Percentiles rank a stretch among this genome's conserved stretches.
Evolutionary conservation across 2,888 invertebrate genomes (phyloP).

Genomic region (Platycnemis pennipes): DNA sequence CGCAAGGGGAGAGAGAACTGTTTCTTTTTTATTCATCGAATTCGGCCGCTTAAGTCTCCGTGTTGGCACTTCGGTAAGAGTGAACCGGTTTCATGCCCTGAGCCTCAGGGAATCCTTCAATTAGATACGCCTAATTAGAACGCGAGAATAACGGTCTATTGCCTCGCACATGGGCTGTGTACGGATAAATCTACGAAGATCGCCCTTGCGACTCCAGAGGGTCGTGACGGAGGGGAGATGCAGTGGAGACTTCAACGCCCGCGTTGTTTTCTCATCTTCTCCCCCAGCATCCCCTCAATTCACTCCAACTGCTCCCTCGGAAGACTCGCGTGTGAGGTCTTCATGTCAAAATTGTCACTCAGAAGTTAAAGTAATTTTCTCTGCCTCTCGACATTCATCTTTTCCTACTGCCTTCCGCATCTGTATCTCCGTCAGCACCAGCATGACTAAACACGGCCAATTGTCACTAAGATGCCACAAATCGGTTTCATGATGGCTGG

Average conservation of each 20-base stretch:
- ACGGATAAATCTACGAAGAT: neutral
- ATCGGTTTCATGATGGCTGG: no score
- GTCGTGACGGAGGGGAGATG: neutral
- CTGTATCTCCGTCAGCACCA: no score
- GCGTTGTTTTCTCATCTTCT: neutral
- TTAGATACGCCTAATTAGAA: slow-evolving; percentile 19
- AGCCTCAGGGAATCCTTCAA: neutral
- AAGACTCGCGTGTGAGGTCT: no score
- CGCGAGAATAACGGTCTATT: neutral
- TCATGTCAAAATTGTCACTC: no score
- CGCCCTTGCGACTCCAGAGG: neutral
- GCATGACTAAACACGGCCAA: no score
- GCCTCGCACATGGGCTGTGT: neutral
- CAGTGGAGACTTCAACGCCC: neutral
- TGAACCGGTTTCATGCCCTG: neutral
- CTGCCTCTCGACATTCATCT: no score
- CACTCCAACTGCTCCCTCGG: neutral
- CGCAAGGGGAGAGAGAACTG: neutral
- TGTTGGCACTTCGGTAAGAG: neutral
- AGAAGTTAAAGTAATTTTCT: no score
- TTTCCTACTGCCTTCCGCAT: no score
- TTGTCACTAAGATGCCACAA: no score
- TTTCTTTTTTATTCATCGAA: neutral
- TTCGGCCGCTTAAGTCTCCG: neutral
- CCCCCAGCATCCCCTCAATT: neutral